Base-by-base conservation (phyloP, 2,113 vertebrate genomes). In the Solea solea region DNA sequence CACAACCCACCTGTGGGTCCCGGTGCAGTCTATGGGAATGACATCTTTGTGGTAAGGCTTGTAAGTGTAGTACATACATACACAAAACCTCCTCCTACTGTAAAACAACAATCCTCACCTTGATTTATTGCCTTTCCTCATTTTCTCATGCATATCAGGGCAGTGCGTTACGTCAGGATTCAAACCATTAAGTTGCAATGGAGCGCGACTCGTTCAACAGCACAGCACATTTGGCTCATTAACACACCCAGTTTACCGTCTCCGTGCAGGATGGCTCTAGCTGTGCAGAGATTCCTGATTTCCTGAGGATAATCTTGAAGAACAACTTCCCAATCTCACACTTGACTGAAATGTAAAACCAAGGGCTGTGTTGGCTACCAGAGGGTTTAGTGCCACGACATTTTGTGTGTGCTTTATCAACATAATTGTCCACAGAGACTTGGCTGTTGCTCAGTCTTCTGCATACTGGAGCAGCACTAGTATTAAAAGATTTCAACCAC, bases 131-230 rank as follows among this genome's bases (percentile, higher is more conserved):
- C 62, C 49, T 34, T 67, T 40, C 1, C 62, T 64, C 48, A 40
- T 78, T 80, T 64, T 71, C 67, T 69, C 66, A 52, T 62, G 21
- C 64, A 62, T 67, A 60, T 64, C 62, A 51, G 74, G 56, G 69
- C 41, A 56, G 72, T 39, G 53, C 7, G 49, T 49, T 40, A 49
- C 74, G 63, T 66, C 74, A 76, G 45, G 76, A 56, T 65, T 64
- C 71, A 28, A 78, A 63, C 74, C 82, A 83, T 86, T 61, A 73
- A 76, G 66, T 40, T 79, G 41, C 53, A 88, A 87, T 87, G 84
- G 78, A 79, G 75, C 79, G 44, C 76, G 72, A 39, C 76, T 76
- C 66, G 72, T 63, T 63, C 67, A 61, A 74, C 73, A 59, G 56
- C 57, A 51, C 64, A 46, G 63, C 28, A 44, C 60, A 63, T 48